Base-by-base conservation (phyloP, 2,797 vertebrate species). In the Acropternis orthonyx region DNA sequence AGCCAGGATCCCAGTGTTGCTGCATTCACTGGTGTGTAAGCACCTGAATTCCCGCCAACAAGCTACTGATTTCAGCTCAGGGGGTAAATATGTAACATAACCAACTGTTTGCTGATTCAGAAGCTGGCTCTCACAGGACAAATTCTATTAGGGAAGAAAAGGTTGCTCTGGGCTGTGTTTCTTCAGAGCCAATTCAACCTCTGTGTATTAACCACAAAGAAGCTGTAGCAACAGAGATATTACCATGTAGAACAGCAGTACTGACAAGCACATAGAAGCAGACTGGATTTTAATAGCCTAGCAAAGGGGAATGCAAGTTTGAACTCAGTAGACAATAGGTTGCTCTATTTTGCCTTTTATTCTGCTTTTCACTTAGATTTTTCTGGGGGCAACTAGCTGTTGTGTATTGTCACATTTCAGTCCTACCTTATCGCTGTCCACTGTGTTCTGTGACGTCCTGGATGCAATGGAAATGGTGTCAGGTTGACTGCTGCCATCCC, bases 401-500 rank as follows among this genome's bases (percentile, higher is more conserved):
- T n/a, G 15, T 2, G 5, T 61, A 34, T 93, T 96, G 83, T 79
- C 63, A 84, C 55, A 62, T 92, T 87, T 71, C 88, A 52, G 48
- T 97, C 98, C 96, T 99, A 99, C 99, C 99, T 99, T 99, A 98
- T 99, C 99, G 65, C 99, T 99, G 98, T 99, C 99, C 87, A 99
- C 98, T 36, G 99, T 99, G 98, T 99, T 99, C 98, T 99, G 99
- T 37, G 99, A 99, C 10, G 99, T 99, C 94, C 99, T 98, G 83
- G 99, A 99, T 32, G 99, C 99, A 52, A 99, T 99, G 94, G 99
- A 99, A 97, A 99, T 98, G 82, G 99, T 99, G 84, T 99, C 99
- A 27, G 98, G 99, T 80, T 99, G 99, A 97, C 99, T 99, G 98
- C 99, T 99, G 92, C 99, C 99, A 58, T 99, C 99, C 63, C 99